phyloP scores from a whole-genome alignment of 2,797 vertebrate species.

The Sebastes miniatus region DNA sequence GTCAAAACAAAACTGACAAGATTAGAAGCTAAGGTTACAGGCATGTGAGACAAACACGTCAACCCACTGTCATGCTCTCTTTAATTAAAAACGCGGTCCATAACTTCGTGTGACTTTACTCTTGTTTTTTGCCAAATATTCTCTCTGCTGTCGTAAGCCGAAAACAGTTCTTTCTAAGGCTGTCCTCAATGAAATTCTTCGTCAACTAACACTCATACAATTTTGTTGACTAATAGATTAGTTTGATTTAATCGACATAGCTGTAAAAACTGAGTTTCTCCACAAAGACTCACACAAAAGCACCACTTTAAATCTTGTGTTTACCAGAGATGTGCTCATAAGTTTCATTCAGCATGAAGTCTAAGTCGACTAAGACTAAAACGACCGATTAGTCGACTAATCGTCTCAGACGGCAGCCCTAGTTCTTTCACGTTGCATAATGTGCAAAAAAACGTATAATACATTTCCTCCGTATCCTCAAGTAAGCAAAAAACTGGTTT shows the following conservation, averaged over 20 bases:
- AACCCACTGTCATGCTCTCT: conserved; percentile 8
- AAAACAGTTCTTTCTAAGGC: not conserved
- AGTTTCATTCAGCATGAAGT: too few species aligned
- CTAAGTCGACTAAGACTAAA: too few species aligned
- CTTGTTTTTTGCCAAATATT: conserved; percentile 19
- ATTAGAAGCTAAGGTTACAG: conserved; percentile 30
- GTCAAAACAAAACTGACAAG: conserved; percentile 39
- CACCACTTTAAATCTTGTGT: too few species aligned
- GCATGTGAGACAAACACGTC: conserved; percentile 38
- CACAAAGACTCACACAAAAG: not conserved
- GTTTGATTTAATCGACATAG: too few species aligned
- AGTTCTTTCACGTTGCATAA: not conserved
- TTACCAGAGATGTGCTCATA: too few species aligned
- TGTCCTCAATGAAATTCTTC: not conserved
- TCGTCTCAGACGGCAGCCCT: not conserved
- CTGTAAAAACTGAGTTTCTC: not conserved
- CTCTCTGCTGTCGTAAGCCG: not conserved
- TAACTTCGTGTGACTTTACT: not conserved
- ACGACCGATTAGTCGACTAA: not conserved
- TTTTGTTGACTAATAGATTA: too few species aligned
- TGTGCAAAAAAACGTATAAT: not conserved
- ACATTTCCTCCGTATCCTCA: not conserved
- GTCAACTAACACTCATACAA: not conserved
- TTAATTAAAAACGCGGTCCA: conserved; percentile 13
- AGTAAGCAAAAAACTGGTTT: not conserved